Conservation (phyloP, 1,140 invertebrate species). For the Metopolophium dirhodum region DNA sequence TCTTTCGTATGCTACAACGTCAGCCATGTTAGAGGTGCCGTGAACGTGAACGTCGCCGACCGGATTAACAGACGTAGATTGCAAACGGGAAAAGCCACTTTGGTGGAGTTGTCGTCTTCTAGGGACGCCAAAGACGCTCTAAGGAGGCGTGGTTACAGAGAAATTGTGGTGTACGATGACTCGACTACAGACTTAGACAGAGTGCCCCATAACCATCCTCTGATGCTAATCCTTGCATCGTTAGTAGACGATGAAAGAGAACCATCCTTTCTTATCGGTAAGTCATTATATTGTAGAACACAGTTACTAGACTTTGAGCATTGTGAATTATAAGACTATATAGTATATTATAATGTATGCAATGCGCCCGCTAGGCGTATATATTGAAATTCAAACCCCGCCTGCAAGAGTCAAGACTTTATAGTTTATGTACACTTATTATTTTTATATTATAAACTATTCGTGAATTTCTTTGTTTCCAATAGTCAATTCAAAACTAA, state of each 20-base stretch:
- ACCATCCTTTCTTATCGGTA: constrained; percentile 74
- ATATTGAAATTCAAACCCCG: background rate
- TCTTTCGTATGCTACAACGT: constrained; percentile 77
- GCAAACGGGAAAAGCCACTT: constrained; percentile 71
- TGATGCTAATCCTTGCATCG: constrained; percentile 73
- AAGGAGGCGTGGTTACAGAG: constrained; percentile 67
- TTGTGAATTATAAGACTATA: background rate
- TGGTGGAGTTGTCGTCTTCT: constrained; percentile 73
- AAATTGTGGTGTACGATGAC: constrained; percentile 77
- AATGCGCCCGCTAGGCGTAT: background rate
- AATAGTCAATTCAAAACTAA: background rate
- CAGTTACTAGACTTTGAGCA: background rate
- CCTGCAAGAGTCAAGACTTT: background rate
- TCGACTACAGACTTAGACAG: constrained; percentile 69
- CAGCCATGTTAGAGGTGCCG: constrained; percentile 74
- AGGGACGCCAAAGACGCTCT: constrained; percentile 72
- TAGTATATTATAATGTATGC: background rate
- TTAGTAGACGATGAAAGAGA: constrained; percentile 75
- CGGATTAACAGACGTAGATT: constrained; percentile 74
- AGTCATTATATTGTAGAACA: constrained; percentile 63
- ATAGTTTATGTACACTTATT: background rate
- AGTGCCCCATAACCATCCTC: constrained; percentile 68
- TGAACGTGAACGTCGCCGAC: constrained; percentile 80
- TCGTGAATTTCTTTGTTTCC: background rate
- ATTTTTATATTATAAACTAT: background rate